phyloP scores from a whole-genome alignment of 2,113 vertebrate genomes.

The Brachypteracias leptosomus region DNA sequence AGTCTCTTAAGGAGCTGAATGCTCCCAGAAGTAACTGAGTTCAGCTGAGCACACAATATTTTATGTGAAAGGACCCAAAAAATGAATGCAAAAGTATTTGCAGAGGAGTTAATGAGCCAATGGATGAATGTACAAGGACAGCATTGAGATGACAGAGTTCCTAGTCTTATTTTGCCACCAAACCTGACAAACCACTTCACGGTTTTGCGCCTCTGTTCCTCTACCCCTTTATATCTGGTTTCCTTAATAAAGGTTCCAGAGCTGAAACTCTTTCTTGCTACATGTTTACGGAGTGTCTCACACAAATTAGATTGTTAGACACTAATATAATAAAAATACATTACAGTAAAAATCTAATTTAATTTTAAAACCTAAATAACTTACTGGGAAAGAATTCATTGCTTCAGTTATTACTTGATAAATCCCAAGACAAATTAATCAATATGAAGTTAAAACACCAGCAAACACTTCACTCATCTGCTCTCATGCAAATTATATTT shows the following conservation, averaged over 20 bases:
- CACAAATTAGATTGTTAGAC: conserved; percentile 33
- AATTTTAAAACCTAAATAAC: conserved; percentile 33
- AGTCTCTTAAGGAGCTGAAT: background rate
- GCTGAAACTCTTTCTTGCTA: background rate
- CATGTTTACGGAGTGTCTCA: background rate
- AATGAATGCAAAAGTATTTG: background rate
- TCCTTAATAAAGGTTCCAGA: background rate
- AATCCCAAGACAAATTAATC: conserved; percentile 56
- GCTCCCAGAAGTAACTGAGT: background rate
- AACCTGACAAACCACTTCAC: background rate
- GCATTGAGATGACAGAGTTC: background rate
- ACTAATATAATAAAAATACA: conserved; percentile 46
- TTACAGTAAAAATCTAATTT: conserved; percentile 33
- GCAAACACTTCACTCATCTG: conserved; percentile 21
- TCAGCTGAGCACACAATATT: background rate
- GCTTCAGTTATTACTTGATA: conserved; percentile 47
- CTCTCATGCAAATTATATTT: conserved; percentile 8
- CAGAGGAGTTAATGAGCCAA: background rate
- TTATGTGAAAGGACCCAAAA: background rate
- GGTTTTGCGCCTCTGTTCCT: background rate
- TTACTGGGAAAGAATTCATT: conserved; percentile 20
- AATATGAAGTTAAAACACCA: background rate
- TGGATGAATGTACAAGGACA: background rate
- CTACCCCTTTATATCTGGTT: background rate
- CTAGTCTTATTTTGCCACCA: background rate